Conservation (phyloP, 2,113 vertebrate genomes). For the Emydura subglobosa region DNA sequence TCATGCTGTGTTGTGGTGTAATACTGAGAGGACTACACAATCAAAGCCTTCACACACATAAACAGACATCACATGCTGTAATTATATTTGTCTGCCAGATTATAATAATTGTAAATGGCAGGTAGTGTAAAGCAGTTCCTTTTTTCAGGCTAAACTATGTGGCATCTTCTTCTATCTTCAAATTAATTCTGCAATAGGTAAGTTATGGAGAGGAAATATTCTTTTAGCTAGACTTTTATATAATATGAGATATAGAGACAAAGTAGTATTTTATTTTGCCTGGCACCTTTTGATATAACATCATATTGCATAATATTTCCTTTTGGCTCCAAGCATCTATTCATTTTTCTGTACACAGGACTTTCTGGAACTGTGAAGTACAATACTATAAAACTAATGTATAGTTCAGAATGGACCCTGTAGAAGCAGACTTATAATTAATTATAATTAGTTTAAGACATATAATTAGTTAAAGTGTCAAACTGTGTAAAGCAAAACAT, state of each 20-base stretch:
- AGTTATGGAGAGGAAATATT: slow-evolving; percentile 62
- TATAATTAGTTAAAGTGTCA: slow-evolving; percentile 1
- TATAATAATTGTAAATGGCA: slow-evolving; percentile 82
- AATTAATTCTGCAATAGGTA: slow-evolving; percentile 59
- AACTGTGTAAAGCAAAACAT: neutral
- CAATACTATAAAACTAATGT: neutral
- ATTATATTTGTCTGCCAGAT: slow-evolving; percentile 85
- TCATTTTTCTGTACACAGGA: neutral
- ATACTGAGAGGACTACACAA: slow-evolving; percentile 80
- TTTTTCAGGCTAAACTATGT: slow-evolving; percentile 72
- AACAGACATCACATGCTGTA: slow-evolving; percentile 83
- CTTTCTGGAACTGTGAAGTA: neutral
- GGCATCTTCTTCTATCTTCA: slow-evolving; percentile 55
- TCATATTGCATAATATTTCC: slow-evolving; percentile 35
- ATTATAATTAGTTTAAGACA: neutral
- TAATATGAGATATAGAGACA: slow-evolving; percentile 51
- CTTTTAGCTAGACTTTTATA: slow-evolving; percentile 63
- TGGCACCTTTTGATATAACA: slow-evolving; percentile 54
- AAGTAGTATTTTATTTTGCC: slow-evolving; percentile 61
- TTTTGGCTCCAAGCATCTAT: slow-evolving; percentile 51
- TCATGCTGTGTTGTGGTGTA: slow-evolving; percentile 79
- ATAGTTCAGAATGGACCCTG: neutral
- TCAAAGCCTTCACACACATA: slow-evolving; percentile 81
- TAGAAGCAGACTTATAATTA: slow-evolving; percentile 15
- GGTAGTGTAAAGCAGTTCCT: slow-evolving; percentile 74